A percentile compares a stretch with the other conserved stretches of the same genome.
These are phyloP conservation scores for Leucosticte australis DNA, from an alignment of 2,113 vertebrate species.

Conservation along the genomic window DNA sequence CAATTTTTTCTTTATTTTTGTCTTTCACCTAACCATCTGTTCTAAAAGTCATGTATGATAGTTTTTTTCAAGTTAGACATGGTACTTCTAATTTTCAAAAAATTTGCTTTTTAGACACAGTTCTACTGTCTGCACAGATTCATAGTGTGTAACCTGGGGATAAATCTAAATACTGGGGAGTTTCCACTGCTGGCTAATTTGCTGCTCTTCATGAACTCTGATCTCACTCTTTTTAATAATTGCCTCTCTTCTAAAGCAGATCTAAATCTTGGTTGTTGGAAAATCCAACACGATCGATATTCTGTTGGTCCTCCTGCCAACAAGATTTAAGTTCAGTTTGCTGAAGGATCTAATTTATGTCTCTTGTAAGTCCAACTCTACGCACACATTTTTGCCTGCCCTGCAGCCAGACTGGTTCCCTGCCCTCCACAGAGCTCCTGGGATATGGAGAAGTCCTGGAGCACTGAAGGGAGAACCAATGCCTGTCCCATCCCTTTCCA, in stretches of 20 bases:
- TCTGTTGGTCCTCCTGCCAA: not conserved
- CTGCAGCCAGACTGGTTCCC: not conserved
- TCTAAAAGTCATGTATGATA: not conserved
- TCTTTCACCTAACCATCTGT: not conserved
- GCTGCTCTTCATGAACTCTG: not conserved
- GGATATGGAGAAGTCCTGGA: not conserved
- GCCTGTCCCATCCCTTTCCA: not conserved
- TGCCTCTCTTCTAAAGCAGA: not conserved
- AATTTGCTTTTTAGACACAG: not conserved
- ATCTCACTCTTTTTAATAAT: not conserved
- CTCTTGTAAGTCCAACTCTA: not conserved
- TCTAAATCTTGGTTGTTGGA: not conserved
- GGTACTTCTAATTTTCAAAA: not conserved
- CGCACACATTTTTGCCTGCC: not conserved
- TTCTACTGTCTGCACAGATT: not conserved
- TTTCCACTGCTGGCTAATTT: not conserved
- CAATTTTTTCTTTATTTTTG: not conserved
- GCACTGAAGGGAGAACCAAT: not conserved
- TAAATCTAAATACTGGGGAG: not conserved
- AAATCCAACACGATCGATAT: not conserved
- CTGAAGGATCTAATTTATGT: not conserved
- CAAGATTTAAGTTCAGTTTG: not conserved
- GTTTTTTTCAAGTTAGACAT: not conserved
- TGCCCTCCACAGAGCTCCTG: not conserved
- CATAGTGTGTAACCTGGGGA: not conserved